Base-by-base conservation (phyloP, 35 echinoderm and acorn worm species). In the Apostichopus japonicus region DNA sequence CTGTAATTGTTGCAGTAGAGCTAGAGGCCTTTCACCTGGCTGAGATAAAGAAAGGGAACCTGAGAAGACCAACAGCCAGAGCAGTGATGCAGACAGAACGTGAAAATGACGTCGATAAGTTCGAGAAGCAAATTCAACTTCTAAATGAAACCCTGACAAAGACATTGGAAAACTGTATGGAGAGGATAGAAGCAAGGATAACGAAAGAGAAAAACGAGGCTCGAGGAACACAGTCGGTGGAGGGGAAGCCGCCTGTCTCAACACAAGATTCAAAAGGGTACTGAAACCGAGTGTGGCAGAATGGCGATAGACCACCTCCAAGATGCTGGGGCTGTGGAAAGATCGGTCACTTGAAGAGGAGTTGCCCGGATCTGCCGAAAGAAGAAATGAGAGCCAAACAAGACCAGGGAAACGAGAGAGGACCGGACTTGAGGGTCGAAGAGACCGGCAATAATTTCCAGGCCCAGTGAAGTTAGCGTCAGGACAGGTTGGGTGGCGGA, bases 11-110 rank as follows among this genome's bases (percentile, higher is more conserved):
- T 16, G 92, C 92, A 16, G 10, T 93, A 1, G 80, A 83, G 23
- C 54, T 65, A 23, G 92, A 93, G 92, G 63, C 92, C 15, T 93
- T 93, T 56, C 84, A 88, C 9, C 53, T 23, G 77, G n/a, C n/a
- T n/a, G n/a, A n/a, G n/a, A n/a, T n/a, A n/a, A n/a, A n/a, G n/a
- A n/a, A n/a, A n/a, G n/a, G n/a, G n/a, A n/a, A n/a, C n/a, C n/a
- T n/a, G n/a, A n/a, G n/a, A n/a, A n/a, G n/a, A n/a, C n/a, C n/a
- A n/a, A n/a, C n/a, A n/a, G n/a, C n/a, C n/a, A n/a, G n/a, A n/a
- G n/a, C n/a, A n/a, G n/a, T n/a, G n/a, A n/a, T n/a, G n/a, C n/a
- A n/a, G n/a, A n/a, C n/a, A n/a, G n/a, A n/a, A n/a, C n/a, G n/a
- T n/a, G n/a, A 79, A n/a, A n/a, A 65, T 15, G 0, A 65, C 5